phyloP scores from a whole-genome alignment of 1,140 invertebrate species.

The Oryctes rhinoceros region DNA sequence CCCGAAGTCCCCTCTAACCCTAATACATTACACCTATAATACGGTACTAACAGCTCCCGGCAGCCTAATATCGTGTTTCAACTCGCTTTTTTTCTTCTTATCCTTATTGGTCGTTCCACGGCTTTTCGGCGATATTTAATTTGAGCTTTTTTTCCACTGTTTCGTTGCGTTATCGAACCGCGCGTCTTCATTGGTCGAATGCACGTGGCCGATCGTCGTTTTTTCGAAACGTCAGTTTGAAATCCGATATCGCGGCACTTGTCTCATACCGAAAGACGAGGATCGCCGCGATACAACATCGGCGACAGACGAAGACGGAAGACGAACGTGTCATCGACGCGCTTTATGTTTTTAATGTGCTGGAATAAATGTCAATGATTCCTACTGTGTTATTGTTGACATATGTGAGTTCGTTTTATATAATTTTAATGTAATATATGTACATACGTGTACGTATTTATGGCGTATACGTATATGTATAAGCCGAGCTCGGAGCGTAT shows the following conservation, averaged over 20 bases:
- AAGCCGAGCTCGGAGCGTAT: not conserved
- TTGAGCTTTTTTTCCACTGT: not conserved
- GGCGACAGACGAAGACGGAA: not conserved
- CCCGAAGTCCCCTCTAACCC: not conserved
- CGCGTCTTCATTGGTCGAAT: slow-evolving; percentile 12
- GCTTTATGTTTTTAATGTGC: slow-evolving; percentile 22
- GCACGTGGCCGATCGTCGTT: slow-evolving; percentile 11
- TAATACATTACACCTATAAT: slow-evolving; percentile 10
- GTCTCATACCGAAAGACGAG: not conserved
- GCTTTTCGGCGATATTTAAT: slow-evolving; percentile 20
- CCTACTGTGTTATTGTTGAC: slow-evolving; percentile 21
- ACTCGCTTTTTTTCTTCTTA: too few relatives aligned
- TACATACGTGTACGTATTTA: not conserved
- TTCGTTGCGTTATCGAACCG: not conserved
- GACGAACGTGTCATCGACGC: slow-evolving; percentile 2
- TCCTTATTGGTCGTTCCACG: not conserved
- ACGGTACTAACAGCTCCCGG: slow-evolving; percentile 12
- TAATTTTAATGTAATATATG: slow-evolving; percentile 16
- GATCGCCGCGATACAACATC: not conserved
- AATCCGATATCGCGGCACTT: slow-evolving; percentile 20
- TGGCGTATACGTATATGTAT: not conserved
- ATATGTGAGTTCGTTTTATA: slow-evolving; percentile 19
- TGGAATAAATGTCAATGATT: slow-evolving; percentile 22
- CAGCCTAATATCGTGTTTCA: not conserved
- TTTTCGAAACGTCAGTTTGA: slow-evolving; percentile 15